These are phyloP conservation scores for Conomelus anceps DNA, from an alignment of 2,888 invertebrate genomes.

Conservation along the genomic window DNA sequence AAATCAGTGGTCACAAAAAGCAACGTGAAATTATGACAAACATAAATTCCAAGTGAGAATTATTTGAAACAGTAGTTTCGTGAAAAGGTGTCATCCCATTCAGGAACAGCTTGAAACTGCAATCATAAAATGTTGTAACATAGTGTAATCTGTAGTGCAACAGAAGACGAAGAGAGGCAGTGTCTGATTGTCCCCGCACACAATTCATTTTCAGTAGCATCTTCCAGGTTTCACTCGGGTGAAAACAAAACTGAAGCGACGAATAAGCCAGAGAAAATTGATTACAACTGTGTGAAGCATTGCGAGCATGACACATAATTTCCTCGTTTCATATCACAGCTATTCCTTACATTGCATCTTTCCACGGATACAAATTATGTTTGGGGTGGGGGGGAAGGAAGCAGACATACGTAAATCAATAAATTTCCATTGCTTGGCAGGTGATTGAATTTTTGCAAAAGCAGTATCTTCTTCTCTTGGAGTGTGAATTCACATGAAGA, in stretches of 20 bases:
- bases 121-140: neutral
- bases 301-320: neutral
- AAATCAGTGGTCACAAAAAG: neutral
- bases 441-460: too few species aligned
- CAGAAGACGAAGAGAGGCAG: neutral
- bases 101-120: neutral
- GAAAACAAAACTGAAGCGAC: neutral
- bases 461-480: too few species aligned
- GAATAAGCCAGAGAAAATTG: neutral
- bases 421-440: neutral
- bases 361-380: neutral
- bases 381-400: neutral
- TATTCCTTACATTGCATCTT: neutral
- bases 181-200: neutral
- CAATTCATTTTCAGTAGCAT: neutral
- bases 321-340: neutral
- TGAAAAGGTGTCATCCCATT: neutral
- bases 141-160: too few species aligned
- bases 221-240: neutral
- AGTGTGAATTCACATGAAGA: too few species aligned
- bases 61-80: neutral
- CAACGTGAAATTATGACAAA: neutral
- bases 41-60: neutral
- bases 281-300: too few species aligned
- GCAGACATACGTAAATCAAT: neutral